Evolutionary conservation across 1,140 invertebrate species (phyloP), one percentile per base, ranked within the genome.

Genomic region (Drosophila micromelanica): DNA sequence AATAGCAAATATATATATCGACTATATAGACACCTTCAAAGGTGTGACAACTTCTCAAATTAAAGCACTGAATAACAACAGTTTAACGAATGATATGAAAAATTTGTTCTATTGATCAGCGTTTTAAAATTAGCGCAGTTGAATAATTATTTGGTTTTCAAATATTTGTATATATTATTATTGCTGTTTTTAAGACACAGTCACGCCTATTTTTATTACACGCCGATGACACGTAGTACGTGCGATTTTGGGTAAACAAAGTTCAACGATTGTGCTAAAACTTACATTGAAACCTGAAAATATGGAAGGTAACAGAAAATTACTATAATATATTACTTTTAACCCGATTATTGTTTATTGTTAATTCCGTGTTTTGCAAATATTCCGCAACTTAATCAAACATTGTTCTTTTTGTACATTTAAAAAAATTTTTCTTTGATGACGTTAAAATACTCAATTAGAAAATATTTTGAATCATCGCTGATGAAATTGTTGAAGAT

Each of bases 111-210:
- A 73, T 67, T 73, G 67, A 70, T 70, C 72, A 74, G 65, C 60
- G 51, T 59, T 74, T 78, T 78, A 65, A 75, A 78, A 75, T 75
- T 75, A 78, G 75, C 61, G 37, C 45, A 69, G 59, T 73, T 69
- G 63, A 73, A 43, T 69, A 64, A 68, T 68, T 76, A 59, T 73
- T 68, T 62, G 49, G n/a, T 61, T 62, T 65, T 76, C 17, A 35
- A 35, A 60, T 27, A 76, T 65, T 65, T 51, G 40, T n/a, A n/a
- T 20, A 43, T 51, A 63, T 43, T 46, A 45, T 55, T 65, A 54
- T 27, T 48, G 46, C 45, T 46, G 13, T 43, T 67, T 37, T 65
- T 38, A 17, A 48, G 52, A 40, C 12, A 35, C 40, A 52, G 72
- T 70, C 65, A 70, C 65, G 57, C 65, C 52, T 74, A 70, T 74